Base-by-base conservation (phyloP, 2,888 invertebrate species). In the Torymus auratus region DNA sequence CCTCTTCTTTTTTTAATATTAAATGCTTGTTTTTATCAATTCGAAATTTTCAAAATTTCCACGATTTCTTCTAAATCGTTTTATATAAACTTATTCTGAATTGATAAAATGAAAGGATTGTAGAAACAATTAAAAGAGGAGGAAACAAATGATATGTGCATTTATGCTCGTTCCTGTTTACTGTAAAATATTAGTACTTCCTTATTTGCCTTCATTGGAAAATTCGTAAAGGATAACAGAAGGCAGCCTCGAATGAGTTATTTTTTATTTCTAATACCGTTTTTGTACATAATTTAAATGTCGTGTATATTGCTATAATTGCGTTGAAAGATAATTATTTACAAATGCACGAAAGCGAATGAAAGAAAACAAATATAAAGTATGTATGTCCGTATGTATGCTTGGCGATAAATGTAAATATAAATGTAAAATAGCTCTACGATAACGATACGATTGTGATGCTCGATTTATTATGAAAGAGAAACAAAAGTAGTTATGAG, bases 251-350 rank as follows among this genome's bases (percentile, higher is more conserved):
- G 75, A 70, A 78, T 71, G 75, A 82, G 78, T 84, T 80, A 78
- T 76, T 83, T 83, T 83, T 84, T 82, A 82, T 84, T 82, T 80
- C 71, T 80, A 84, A 76, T 81, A 72, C 86, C 85, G 84, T 88
- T 86, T 84, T 85, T 89, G 89, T 89, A 89, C 85, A 89, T 89
- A 89, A 85, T 87, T 88, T 86, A 87, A 85, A 76, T 28, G 62
- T 72, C 65, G 83, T 78, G 41, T 41, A 41, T 41, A 41, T 41
- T 41, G 41, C 41, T 41, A 41, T 41, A 41, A 41, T 41, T 41
- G 41, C 41, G 7, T 41, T 41, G 74, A 75, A 71, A 81, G 28
- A 82, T 76, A 77, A 71, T 62, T 72, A 78, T 81, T 80, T 67
- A 78, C 60, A 78, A 68, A 50, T 20, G 77, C 20, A 73, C 20